Evolutionary conservation across 64 coral and sea anemone genomes (phyloP), one percentile per base, ranked within the genome.

Genomic region (Montipora cactus): DNA sequence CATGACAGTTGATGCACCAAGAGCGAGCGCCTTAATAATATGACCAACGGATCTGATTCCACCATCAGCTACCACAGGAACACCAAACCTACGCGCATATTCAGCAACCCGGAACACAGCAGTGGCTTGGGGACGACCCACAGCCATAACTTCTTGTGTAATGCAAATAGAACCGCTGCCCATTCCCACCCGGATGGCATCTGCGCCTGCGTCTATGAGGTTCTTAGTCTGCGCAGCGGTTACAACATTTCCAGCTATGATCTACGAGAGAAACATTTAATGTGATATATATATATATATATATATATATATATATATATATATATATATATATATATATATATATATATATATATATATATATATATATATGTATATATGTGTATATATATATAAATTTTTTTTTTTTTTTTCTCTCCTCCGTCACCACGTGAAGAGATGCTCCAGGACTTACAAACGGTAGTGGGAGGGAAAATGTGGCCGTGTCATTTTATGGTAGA

Each of bases 71-170:
- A 97, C 91, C 78, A 97, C 89, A 82, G 95, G 95, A 23, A 97
- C 77, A 19, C 89, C 92, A 91, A 97, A 97, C 48, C 95, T 81
- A 4, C 95, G 77, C 6, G 95, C 95, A 23, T 97, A 97, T 67
- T 97, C 95, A 1, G 95, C 95, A 3, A 97, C 95, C 20, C 90
- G 93, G 76, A 97, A 97, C 14, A 97, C 93, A 8, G 95, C 92
- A 5, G 95, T 97, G 64, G 95, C 95, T 78, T 97, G 95, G 66
- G 95, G 89, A 20, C 95, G 83, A 78, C 95, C 95, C 13, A 97
- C 95, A 49, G 95, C 95, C 95, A 97, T 97, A 16, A 97, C 83
- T 67, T 96, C 95, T 75, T 96, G 95, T 0, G 95, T 96, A 18
- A 93, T 96, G 57, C 95, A 96, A 84, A 96, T 96, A 21, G 95